phyloP scores from a whole-genome alignment of 1,140 invertebrate species.

The Brachionus manjavacas region DNA sequence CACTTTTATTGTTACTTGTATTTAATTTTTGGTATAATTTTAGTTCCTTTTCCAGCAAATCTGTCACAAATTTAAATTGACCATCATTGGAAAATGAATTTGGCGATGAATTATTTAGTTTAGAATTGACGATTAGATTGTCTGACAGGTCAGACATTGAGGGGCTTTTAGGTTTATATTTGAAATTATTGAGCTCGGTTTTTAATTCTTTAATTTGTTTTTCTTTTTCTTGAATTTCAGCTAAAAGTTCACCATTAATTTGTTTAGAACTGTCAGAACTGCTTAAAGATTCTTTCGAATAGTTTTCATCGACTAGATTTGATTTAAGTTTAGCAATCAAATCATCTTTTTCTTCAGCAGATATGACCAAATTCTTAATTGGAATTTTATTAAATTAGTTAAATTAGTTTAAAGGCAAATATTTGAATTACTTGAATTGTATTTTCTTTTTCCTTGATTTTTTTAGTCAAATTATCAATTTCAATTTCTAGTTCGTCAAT shows the following conservation, averaged over 20 bases:
- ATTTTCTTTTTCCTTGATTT: slow-evolving; percentile 9
- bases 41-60: slow-evolving; percentile 6
- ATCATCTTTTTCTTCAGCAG: slow-evolving; percentile 26
- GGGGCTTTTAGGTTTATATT: neutral
- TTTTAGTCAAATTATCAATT: neutral
- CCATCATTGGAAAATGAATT: neutral
- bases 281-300: neutral
- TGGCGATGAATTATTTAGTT: neutral
- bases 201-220: slow-evolving; percentile 7
- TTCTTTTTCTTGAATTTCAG: neutral
- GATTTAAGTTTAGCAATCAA: slow-evolving; percentile 20
- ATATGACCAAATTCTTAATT: slow-evolving; percentile 11
- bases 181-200: neutral
- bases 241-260: neutral
- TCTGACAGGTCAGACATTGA: neutral
- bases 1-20: neutral
- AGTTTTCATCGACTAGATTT: neutral
- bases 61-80: neutral
- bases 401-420: neutral
- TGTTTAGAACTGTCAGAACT: neutral
- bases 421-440: neutral
- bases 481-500: slow-evolving; percentile 13
- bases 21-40: slow-evolving; percentile 19
- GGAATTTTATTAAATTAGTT: neutral
- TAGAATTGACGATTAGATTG: neutral